A percentile compares a stretch with the other conserved stretches of the same genome.
phyloP scores from a whole-genome alignment of 2,113 vertebrate genomes.

The Raphicerus campestris region DNA sequence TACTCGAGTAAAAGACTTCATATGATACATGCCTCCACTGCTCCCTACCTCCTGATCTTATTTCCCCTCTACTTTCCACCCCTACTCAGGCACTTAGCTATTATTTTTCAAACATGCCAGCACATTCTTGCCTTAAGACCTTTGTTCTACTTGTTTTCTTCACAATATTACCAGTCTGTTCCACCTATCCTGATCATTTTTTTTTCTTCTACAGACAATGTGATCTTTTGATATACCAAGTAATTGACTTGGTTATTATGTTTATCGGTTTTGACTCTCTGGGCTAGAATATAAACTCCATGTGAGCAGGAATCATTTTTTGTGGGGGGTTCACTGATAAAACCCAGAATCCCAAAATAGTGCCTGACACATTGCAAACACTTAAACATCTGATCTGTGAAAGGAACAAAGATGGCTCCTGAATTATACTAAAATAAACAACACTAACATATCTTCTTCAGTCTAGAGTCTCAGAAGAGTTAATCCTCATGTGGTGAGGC shows the following conservation, averaged over 20 bases:
- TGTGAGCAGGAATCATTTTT: not conserved
- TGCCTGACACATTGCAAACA: not conserved
- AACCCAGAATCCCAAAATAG: not conserved
- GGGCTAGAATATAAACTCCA: not conserved
- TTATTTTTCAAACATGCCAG: not conserved
- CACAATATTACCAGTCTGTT: not conserved
- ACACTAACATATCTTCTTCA: not conserved
- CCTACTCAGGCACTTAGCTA: not conserved
- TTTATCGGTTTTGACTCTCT: not conserved
- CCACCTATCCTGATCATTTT: not conserved
- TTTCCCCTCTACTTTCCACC: not conserved
- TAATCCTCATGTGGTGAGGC: not conserved
- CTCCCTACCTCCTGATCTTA: not conserved
- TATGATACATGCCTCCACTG: not conserved
- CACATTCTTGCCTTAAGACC: not conserved
- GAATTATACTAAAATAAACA: constrained; percentile 5
- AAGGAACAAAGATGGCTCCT: not conserved
- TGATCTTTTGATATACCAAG: not conserved
- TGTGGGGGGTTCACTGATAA: not conserved
- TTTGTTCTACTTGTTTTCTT: not conserved
- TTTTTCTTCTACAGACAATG: not conserved
- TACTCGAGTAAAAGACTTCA: not conserved
- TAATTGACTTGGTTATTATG: not conserved
- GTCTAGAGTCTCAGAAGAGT: not conserved
- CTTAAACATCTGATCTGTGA: not conserved